These are phyloP conservation scores for Drosophila saltans DNA, from an alignment of 1,140 invertebrate genomes.

Conservation along the genomic window DNA sequence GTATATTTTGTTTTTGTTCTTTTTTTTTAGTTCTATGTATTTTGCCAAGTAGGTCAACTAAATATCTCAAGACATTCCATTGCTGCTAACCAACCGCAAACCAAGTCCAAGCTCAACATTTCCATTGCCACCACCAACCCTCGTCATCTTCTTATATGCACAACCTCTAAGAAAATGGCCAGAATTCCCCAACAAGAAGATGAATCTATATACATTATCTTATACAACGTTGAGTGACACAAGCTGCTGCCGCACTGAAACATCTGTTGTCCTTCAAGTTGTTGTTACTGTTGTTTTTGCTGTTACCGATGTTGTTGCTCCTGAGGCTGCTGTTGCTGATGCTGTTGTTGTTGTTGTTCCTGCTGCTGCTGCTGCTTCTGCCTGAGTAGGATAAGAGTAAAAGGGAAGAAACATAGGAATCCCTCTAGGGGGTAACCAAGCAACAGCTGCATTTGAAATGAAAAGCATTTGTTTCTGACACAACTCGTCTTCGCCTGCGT, in stretches of 20 bases:
- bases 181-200: conserved; percentile 29
- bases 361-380: conserved; percentile 14
- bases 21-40: neutral
- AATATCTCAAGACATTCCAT: conserved; percentile 14
- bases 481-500: conserved; percentile 72
- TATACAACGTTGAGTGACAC: conserved; percentile 69
- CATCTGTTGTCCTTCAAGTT: conserved; percentile 74
- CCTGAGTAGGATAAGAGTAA: conserved; percentile 42
- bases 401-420: conserved; percentile 42
- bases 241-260: conserved; percentile 54
- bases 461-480: conserved; percentile 81
- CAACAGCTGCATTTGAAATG: conserved; percentile 81
- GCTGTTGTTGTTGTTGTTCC: conserved; percentile 14
- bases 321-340: conserved; percentile 3
- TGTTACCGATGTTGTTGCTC: conserved; percentile 13
- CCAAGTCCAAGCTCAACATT: conserved; percentile 13
- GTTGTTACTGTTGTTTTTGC: neutral
- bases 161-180: conserved; percentile 8
- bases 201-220: conserved; percentile 74
- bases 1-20: neutral
- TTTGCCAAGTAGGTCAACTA: conserved; percentile 9
- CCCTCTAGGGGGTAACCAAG: conserved; percentile 66
- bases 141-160: neutral
- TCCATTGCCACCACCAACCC: neutral
- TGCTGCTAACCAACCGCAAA: conserved; percentile 25